A percentile compares a stretch with the other conserved stretches of the same genome.
Evolutionary conservation across 2,113 vertebrate genomes (phyloP).

Genomic region (Etheostoma cragini): DNA sequence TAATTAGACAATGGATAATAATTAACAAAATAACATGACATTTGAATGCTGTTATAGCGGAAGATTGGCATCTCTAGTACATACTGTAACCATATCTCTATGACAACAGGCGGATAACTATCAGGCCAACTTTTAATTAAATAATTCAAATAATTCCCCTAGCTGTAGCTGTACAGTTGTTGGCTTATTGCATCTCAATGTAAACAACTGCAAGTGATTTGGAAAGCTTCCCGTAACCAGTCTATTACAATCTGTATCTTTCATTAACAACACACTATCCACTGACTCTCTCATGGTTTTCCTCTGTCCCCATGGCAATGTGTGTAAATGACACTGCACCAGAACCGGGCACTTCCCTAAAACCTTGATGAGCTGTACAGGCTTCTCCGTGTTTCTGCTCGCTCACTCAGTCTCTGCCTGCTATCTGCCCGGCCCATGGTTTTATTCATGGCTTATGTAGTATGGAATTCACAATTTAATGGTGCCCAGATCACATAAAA

Average conservation of each 20-base stretch:
- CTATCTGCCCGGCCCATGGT: slow-evolving; percentile 17
- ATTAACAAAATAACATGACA: too few relatives aligned
- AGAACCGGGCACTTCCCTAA: background rate
- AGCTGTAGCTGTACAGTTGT: background rate
- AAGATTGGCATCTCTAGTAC: background rate
- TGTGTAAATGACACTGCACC: background rate
- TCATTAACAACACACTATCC: background rate
- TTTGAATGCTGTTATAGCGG: too few relatives aligned
- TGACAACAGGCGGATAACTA: background rate
- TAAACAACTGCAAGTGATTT: background rate
- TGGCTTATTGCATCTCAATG: background rate
- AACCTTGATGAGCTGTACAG: slow-evolving; percentile 10
- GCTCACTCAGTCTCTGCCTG: background rate
- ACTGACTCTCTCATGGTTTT: background rate
- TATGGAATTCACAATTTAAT: slow-evolving; percentile 36
- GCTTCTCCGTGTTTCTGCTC: background rate
- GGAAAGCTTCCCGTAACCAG: background rate
- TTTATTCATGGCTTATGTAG: slow-evolving; percentile 23
- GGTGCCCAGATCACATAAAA: slow-evolving; percentile 28
- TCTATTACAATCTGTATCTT: background rate
- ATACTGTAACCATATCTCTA: background rate
- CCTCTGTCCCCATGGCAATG: slow-evolving; percentile 10
- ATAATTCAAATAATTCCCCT: too few relatives aligned
- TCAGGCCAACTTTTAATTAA: background rate
- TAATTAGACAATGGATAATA: too few relatives aligned